Conservation (phyloP, 2,113 vertebrate species). For the Sminthopsis crassicaudata region DNA sequence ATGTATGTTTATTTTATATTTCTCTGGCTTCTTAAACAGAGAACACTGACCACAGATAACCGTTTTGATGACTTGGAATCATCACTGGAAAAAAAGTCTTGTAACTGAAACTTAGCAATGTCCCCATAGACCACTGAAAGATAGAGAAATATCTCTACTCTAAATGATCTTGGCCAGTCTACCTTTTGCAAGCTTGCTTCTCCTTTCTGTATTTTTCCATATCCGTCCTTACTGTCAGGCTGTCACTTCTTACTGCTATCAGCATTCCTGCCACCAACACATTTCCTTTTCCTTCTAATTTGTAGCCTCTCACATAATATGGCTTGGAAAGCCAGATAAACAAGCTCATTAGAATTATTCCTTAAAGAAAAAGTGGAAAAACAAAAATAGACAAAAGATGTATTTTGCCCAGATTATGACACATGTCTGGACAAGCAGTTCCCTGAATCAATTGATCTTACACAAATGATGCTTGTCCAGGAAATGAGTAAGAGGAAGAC, state of each 20-base stretch:
- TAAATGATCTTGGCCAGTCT: not conserved
- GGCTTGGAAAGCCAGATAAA: not conserved
- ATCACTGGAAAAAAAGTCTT: not conserved
- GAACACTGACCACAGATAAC: not conserved
- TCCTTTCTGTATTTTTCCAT: not conserved
- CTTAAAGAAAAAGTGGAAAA: not conserved
- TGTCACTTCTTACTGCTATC: not conserved
- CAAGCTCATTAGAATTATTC: too few species aligned
- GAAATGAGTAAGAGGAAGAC: not conserved
- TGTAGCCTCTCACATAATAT: not conserved
- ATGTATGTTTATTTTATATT: not conserved
- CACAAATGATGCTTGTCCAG: not conserved
- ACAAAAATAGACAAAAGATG: not conserved
- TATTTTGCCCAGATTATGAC: not conserved
- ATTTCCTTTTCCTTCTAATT: not conserved
- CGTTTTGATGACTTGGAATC: not conserved
- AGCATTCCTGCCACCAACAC: not conserved
- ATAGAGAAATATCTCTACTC: not conserved
- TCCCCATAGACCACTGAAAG: too few species aligned
- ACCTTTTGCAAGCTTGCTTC: not conserved
- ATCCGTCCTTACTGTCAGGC: too few species aligned
- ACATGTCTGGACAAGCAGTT: not conserved
- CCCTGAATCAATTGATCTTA: not conserved
- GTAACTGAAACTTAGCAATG: not conserved
- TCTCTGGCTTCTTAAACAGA: not conserved